Conservation (phyloP, 2,113 vertebrate genomes). For the Aramus guarauna region DNA sequence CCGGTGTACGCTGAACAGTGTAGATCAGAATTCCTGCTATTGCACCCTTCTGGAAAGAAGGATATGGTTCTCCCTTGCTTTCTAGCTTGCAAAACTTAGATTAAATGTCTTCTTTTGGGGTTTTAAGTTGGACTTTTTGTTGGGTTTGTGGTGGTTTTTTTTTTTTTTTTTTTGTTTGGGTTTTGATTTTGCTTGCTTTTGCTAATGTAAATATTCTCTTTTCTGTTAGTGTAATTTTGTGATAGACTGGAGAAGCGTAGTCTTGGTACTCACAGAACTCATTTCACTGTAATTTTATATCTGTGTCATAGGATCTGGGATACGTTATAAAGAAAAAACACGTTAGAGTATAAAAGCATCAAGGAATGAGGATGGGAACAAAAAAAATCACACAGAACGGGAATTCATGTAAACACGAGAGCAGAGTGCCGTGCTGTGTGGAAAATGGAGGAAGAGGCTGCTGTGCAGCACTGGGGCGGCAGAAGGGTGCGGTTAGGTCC, state of each 20-base stretch:
- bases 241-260: too few species aligned
- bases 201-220: too few species aligned
- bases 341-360: background rate
- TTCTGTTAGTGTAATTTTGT: too few species aligned
- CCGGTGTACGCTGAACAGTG: background rate
- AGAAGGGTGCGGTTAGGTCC: background rate
- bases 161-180: too few species aligned
- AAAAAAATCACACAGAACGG: background rate
- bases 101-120: background rate
- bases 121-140: background rate
- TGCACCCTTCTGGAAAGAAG: background rate
- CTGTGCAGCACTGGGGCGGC: too few species aligned
- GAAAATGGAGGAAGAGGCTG: background rate
- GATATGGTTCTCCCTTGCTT: background rate
- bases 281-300: background rate
- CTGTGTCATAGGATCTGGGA: accelerated
- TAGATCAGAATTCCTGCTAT: background rate
- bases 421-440: background rate
- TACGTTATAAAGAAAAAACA: background rate
- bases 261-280: background rate
- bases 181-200: too few species aligned
- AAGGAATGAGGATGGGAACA: background rate
- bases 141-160: too few species aligned
- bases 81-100: background rate
- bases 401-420: background rate